phyloP scores from a whole-genome alignment of 2,888 invertebrate genomes.

The Abrostola triplasia region DNA sequence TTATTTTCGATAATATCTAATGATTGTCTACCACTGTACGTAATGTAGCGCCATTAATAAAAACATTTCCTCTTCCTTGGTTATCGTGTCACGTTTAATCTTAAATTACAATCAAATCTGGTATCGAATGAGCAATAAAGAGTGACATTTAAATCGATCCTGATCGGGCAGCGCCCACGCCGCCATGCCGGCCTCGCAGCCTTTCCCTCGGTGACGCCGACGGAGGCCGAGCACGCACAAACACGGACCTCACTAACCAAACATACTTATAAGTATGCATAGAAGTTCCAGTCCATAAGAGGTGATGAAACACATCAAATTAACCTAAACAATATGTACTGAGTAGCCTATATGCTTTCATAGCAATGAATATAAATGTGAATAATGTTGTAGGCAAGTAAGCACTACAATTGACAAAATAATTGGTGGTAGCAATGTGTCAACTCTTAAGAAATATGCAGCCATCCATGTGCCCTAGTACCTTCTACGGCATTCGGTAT shows the following conservation, averaged over 20 bases:
- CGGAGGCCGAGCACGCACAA: conserved; percentile 46
- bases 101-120: conserved; percentile 1
- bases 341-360: no score
- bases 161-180: conserved; percentile 55
- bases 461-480: no score
- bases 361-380: no score
- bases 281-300: conserved; percentile 4
- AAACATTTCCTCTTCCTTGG: conserved; percentile 9
- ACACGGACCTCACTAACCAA: conserved; percentile 34
- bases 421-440: no score
- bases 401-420: no score
- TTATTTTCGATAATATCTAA: no score
- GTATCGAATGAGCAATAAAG: conserved; percentile 30
- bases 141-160: conserved; percentile 59
- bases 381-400: no score
- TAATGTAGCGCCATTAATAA: background rate
- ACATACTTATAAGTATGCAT: background rate
- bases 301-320: background rate
- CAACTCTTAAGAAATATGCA: no score
- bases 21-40: no score
- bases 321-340: background rate
- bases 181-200: conserved; percentile 63
- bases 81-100: conserved; percentile 21
- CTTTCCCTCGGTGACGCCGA: conserved; percentile 68
- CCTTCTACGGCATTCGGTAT: no score